phyloP scores from a whole-genome alignment of 2,113 vertebrate genomes.

The Brachirus orientalis region DNA sequence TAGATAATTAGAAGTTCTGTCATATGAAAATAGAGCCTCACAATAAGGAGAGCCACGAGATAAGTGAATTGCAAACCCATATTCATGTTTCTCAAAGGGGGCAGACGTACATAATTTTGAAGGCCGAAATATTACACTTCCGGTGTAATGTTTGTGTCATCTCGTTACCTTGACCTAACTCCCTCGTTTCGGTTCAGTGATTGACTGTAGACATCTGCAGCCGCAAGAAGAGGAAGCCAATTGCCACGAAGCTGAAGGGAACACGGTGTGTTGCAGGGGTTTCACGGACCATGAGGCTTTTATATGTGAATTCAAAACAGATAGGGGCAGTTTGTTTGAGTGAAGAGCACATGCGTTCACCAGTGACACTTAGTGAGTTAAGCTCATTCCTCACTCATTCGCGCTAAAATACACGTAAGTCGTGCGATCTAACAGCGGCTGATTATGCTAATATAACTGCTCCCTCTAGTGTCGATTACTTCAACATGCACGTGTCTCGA shows the following conservation, averaged over 20 bases:
- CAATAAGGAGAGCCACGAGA: too few species aligned
- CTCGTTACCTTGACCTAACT: conserved; percentile 14
- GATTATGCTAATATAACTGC: conserved; percentile 28
- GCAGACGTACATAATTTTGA: not conserved
- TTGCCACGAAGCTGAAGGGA: not conserved
- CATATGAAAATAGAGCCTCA: too few species aligned
- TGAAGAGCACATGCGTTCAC: too few species aligned
- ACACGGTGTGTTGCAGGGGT: not conserved
- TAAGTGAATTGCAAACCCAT: too few species aligned
- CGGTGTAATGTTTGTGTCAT: not conserved
- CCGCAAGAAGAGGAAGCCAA: not conserved
- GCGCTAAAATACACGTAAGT: not conserved
- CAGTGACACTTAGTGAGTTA: too few species aligned
- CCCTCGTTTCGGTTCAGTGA: not conserved
- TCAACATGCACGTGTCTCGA: not conserved
- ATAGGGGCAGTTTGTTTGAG: too few species aligned
- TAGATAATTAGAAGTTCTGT: too few species aligned
- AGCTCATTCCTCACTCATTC: too few species aligned
- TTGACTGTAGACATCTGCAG: conserved; percentile 17
- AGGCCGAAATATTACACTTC: not conserved
- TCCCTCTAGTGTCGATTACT: conserved; percentile 50
- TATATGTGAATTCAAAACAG: too few species aligned
- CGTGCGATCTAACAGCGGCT: conserved; percentile 24
- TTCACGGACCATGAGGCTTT: too few species aligned
- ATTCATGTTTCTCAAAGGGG: too few species aligned